Base-by-base conservation (phyloP, 2,888 invertebrate species). In the Galeopsomyia nigrocyanea region DNA sequence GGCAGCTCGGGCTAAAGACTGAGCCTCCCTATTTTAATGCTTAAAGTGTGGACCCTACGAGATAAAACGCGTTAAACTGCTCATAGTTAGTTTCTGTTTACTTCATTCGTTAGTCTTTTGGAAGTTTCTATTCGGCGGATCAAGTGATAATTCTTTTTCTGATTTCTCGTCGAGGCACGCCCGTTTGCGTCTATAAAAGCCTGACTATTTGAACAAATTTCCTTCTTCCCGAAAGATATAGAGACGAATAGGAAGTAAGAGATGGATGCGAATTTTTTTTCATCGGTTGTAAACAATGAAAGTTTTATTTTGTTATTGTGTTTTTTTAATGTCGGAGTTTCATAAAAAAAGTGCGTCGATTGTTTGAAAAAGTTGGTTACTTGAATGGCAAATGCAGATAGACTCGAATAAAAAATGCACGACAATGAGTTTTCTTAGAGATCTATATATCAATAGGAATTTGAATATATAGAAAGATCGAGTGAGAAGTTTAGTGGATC, bases 31-130 rank as follows among this genome's bases (percentile, higher is more conserved):
- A 19, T 64, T 55, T 56, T 68, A 69, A 53, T 79, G 79, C 73
- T 77, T 79, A 77, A 55, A 79, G 77, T 78, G 76, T 78, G 76
- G 76, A 76, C 66, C 68, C 76, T 78, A 77, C 60, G 49, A 73
- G 55, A 51, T 66, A 66, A 61, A 67, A 62, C 66, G 49, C 26
- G 53, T 66, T 47, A 49, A 22, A 67, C 57, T 61, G n/a, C 47
- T 64, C 19, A 10, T 63, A 47, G 47, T 21, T 61, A 2, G 2
- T 46, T 39, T 51, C 53, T 62, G 2, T 53, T 1, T 53, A 17
- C 53, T 21, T 47, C 14, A 47, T 60, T 51, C 39, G 65, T 26
- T 31, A 55, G n/a, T 19, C 6, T 49, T 49, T 60, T 16, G 17
- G 49, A 19, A 58, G 13, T 73, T 31, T 1, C 53, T 61, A 47